phyloP scores from a whole-genome alignment of 2,113 vertebrate genomes.

The Bufo gargarizans region DNA sequence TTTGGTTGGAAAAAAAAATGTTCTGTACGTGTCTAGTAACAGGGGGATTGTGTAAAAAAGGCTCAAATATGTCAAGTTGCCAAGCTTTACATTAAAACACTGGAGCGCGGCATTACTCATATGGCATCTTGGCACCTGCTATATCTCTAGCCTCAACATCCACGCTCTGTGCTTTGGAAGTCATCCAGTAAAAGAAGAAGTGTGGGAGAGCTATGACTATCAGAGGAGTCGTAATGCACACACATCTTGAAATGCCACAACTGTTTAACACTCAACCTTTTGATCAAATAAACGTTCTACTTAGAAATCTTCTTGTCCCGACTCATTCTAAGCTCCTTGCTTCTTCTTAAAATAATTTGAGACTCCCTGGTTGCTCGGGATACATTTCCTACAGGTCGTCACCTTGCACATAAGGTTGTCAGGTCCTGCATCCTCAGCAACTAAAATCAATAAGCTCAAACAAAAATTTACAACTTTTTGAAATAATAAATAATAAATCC shows the following conservation, averaged over 20 bases:
- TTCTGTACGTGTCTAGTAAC: not conserved
- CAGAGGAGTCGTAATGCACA: not conserved
- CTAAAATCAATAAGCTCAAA: no score
- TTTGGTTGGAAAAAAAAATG: not conserved
- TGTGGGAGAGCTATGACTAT: not conserved
- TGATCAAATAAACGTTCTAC: conserved; percentile 3
- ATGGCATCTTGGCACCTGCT: conserved; percentile 6
- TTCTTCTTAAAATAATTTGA: not conserved
- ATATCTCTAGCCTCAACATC: not conserved
- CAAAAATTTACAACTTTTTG: no score
- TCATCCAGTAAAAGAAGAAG: not conserved
- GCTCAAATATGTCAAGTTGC: not conserved
- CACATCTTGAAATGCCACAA: not conserved
- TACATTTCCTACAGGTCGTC: not conserved
- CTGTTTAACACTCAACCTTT: not conserved
- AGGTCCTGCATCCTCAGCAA: no score
- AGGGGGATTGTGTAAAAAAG: not conserved
- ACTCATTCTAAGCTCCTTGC: not conserved
- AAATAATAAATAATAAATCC: no score
- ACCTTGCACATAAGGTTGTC: not conserved
- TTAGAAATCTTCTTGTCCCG: not conserved
- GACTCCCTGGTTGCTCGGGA: not conserved
- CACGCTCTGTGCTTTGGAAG: not conserved
- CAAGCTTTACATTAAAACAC: not conserved
- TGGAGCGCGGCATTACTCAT: not conserved